Evolutionary conservation across 2,888 invertebrate genomes (phyloP), one percentile per base, ranked within the genome.

Genomic region (Cryptocephalus moraei): DNA sequence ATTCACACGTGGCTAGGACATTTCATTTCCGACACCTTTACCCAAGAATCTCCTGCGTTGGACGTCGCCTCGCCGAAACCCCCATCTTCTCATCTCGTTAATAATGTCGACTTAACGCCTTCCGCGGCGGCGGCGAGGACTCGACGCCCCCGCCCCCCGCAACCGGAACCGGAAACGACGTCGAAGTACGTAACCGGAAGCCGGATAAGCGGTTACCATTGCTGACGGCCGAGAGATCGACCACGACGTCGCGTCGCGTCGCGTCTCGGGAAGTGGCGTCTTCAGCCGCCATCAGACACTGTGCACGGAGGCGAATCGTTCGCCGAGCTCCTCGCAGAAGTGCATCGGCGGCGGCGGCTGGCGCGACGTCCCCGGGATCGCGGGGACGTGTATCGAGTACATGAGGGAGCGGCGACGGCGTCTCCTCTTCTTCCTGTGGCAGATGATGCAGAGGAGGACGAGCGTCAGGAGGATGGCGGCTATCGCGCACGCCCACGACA

Each of bases 251-350:
- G 54, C 49, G 51, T 50, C 52, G 52, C 57, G 58, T 11, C 9
- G 11, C 54, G 56, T 56, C 56, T 2, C n/a, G 11, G 59, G 50
- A 55, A 55, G 56, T 49, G 57, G 59, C 56, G 57, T 57, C 56
- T 50, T 53, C 58, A 66, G 66, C 67, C 69, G 64, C 63, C 70
- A 72, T 75, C 75, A 76, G 64, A 76, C 76, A 66, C 75, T 75
- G 67, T 76, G 75, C 55, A 75, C 75, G 62, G 73, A 73, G 52
- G 75, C 75, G 62, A 75, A 76, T 47, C 77, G 71, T 60, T 76
- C 76, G 57, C 76, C 77, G 39, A 76, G 66, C 55, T 75, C 75
- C 62, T 76, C 76, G 66, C 76, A 76, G 52, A 75, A 73, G 60
- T 75, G 75, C 55, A 72, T 73, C 56, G 71, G 63, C 55, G 67